phyloP scores from a whole-genome alignment of 2,888 invertebrate species.

The Drymonia ruficornis region DNA sequence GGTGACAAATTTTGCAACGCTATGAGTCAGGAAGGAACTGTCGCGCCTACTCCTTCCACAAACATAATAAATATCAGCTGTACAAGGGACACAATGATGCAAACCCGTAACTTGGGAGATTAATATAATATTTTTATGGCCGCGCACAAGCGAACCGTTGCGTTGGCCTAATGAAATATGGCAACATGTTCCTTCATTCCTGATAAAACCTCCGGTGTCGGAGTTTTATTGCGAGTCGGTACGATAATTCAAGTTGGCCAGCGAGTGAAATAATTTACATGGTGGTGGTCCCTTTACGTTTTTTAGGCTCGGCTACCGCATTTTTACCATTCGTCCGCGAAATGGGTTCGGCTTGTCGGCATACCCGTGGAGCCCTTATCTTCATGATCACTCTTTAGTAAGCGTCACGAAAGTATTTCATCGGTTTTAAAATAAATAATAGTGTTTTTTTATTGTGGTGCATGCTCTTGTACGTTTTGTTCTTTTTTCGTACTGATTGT shows the following conservation, averaged over 20 bases:
- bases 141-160: constrained; percentile 68
- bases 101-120: constrained; percentile 70
- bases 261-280: constrained; percentile 77
- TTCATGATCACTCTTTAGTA: constrained; percentile 38
- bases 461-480: not conserved
- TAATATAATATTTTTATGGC: constrained; percentile 78
- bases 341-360: constrained; percentile 37
- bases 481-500: not conserved
- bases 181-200: constrained; percentile 73
- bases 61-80: constrained; percentile 66
- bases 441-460: not conserved
- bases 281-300: constrained; percentile 70
- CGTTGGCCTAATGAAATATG: constrained; percentile 79
- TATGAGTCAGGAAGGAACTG: constrained; percentile 53
- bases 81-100: constrained; percentile 68
- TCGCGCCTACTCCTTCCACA: constrained; percentile 58
- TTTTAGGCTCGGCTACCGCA: constrained; percentile 65
- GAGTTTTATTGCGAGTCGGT: constrained; percentile 76
- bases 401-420: constrained; percentile 40
- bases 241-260: constrained; percentile 74
- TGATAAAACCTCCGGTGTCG: constrained; percentile 76
- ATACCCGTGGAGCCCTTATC: constrained; percentile 43
- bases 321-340: constrained; percentile 55
- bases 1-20: constrained; percentile 57
- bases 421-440: constrained; percentile 26